Evolutionary conservation across 2,113 vertebrate genomes (phyloP), one percentile per base, ranked within the genome.

Genomic region (Nannobrachium achirus): DNA sequence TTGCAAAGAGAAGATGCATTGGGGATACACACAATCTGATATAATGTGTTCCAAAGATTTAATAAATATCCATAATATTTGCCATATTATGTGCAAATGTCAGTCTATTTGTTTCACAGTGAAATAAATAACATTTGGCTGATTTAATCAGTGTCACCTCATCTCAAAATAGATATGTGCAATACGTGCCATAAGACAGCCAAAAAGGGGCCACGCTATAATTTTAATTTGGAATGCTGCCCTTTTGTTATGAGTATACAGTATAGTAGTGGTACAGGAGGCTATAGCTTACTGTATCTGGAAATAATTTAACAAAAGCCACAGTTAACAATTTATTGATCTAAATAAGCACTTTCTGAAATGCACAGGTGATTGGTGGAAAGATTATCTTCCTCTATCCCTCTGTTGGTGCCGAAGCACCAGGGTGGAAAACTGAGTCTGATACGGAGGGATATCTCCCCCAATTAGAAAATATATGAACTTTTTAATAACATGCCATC

Each of bases 391-490:
- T 18, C 42, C 10, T 45, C 56, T 63, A 66, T 63, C 69, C 68
- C 55, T 78, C 64, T 10, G 46, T 72, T 8, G 3, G 33, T 52
- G 40, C 45, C 56, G 58, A 49, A 10, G 72, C 78, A 75, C 56
- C 66, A 69, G 75, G 81, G 76, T 80, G 61, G 57, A 86, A 81
- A 79, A 56, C 58, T 9, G 1, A 15, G n/a, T 20, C 56, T 56
- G 40, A 83, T 84, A 78, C 71, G 73, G 73, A 73, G 38, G 66
- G 72, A 73, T 78, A 76, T 78, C 73, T 66, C 70, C 70, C 63
- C 59, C 73, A 84, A 88, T 90, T 88, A 84, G 74, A 70, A 81
- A 63, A 3, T 3, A 76, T 69, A 88, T 89, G 76, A 83, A 87
- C 78, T 77, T 88, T 88, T 89, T 59, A 25, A 84, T 85, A 75